These are phyloP conservation scores for Tyto alba DNA, from an alignment of 2,113 vertebrate species.

Conservation along the genomic window DNA sequence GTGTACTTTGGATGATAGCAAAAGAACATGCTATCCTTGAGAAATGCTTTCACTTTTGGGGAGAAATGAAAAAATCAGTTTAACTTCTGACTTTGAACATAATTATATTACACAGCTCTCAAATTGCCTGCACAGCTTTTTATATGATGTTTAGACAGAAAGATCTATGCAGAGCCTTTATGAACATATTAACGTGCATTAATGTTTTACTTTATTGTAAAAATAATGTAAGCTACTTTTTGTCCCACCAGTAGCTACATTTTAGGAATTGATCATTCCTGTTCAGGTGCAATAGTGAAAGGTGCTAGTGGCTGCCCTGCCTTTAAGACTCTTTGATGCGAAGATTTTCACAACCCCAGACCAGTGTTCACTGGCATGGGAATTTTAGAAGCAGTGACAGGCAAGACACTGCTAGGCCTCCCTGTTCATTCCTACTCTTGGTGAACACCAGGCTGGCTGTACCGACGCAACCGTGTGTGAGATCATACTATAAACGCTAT, in stretches of 20 bases:
- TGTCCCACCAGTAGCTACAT: not conserved
- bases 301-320: not conserved
- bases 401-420: not conserved
- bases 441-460: not conserved
- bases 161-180: not conserved
- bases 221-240: not conserved
- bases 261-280: not conserved
- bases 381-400: not conserved
- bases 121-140: not conserved
- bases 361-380: not conserved
- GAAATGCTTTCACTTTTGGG: not conserved
- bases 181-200: not conserved
- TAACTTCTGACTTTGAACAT: not conserved
- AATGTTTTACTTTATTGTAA: not conserved
- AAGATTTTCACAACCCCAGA: not conserved
- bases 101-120: not conserved
- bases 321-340: not conserved
- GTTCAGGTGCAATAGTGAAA: not conserved
- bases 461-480: not conserved
- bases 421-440: not conserved
- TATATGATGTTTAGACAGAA: not conserved
- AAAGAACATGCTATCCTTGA: not conserved
- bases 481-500: not conserved
- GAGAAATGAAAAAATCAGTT: not conserved
- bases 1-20: not conserved